Conservation (phyloP, 2,888 invertebrate genomes). For the Agrilus biguttatus region DNA sequence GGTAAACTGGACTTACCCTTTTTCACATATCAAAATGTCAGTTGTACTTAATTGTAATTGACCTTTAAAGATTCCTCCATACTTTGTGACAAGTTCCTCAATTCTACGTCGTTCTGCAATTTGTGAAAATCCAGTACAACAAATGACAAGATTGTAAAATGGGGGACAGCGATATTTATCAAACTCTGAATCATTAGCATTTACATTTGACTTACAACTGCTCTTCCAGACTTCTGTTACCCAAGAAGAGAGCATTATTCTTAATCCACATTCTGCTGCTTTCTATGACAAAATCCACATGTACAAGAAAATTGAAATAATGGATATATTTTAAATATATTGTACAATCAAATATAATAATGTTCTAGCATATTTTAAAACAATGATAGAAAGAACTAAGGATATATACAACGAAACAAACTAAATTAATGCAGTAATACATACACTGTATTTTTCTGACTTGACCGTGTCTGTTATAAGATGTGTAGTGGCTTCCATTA, state of each 20-base stretch:
- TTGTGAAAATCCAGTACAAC: conserved; percentile 55
- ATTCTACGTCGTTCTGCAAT: conserved; percentile 47
- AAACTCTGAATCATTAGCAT: conserved; percentile 51
- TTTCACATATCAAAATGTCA: conserved; percentile 38
- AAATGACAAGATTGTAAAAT: conserved; percentile 65
- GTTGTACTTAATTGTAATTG: conserved; percentile 36
- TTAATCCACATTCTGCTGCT: conserved; percentile 50
- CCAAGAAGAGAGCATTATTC: conserved; percentile 69
- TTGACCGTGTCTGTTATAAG: conserved; percentile 63
- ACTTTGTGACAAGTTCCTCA: conserved; percentile 49
- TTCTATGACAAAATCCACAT: conserved; percentile 34
- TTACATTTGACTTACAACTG: conserved; percentile 45
- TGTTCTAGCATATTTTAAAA: too few species aligned
- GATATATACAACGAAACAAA: too few species aligned
- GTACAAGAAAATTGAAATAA: conserved; percentile 1
- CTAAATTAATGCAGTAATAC: conserved; percentile 12
- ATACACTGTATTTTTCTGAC: conserved; percentile 63
- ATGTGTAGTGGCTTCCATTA: conserved; percentile 61
- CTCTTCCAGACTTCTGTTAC: conserved; percentile 65
- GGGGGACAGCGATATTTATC: conserved; percentile 46
- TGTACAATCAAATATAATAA: too few species aligned
- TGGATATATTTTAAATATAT: too few species aligned
- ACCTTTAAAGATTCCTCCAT: conserved; percentile 48
- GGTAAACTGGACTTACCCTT: conserved; percentile 30
- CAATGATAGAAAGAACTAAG: too few species aligned